A percentile compares a stretch with the other conserved stretches of the same genome.
These are phyloP conservation scores for Embidobia sp. DNA, from an alignment of 2,888 invertebrate genomes.

Conservation along the genomic window DNA sequence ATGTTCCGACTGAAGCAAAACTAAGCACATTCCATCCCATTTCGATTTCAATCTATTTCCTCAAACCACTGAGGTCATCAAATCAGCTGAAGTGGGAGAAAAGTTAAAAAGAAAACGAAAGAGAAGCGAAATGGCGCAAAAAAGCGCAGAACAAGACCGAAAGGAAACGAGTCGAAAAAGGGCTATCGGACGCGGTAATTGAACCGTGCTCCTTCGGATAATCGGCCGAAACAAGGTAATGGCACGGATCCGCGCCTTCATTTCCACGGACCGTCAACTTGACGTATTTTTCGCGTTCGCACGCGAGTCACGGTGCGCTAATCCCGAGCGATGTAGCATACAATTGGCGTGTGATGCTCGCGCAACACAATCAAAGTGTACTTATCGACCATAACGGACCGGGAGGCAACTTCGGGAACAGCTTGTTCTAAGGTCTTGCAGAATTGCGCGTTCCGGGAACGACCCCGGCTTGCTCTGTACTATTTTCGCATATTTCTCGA, in stretches of 20 bases:
- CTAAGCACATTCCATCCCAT: too few species aligned
- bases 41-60: too few species aligned
- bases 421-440: slow-evolving; percentile 10
- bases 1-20: too few species aligned
- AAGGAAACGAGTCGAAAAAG: slow-evolving; percentile 29
- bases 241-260: slow-evolving; percentile 52
- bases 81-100: too few species aligned
- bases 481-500: slow-evolving; percentile 14
- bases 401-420: slow-evolving; percentile 39
- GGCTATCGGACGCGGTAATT: slow-evolving; percentile 40
- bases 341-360: slow-evolving; percentile 72
- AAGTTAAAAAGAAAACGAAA: too few species aligned
- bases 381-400: slow-evolving; percentile 63
- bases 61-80: too few species aligned
- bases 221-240: slow-evolving; percentile 50
- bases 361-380: slow-evolving; percentile 67
- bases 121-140: slow-evolving; percentile 13
- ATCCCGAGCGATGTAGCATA: slow-evolving; percentile 66
- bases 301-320: slow-evolving; percentile 70
- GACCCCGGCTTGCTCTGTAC: slow-evolving; percentile 49
- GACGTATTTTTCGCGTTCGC: slow-evolving; percentile 67
- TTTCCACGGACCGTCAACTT: slow-evolving; percentile 59
- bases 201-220: slow-evolving; percentile 51
- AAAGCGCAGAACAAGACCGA: slow-evolving; percentile 5
- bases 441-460: slow-evolving; percentile 71